phyloP scores from a whole-genome alignment of 2,797 vertebrate genomes.

The Acestrorhynchus altus region DNA sequence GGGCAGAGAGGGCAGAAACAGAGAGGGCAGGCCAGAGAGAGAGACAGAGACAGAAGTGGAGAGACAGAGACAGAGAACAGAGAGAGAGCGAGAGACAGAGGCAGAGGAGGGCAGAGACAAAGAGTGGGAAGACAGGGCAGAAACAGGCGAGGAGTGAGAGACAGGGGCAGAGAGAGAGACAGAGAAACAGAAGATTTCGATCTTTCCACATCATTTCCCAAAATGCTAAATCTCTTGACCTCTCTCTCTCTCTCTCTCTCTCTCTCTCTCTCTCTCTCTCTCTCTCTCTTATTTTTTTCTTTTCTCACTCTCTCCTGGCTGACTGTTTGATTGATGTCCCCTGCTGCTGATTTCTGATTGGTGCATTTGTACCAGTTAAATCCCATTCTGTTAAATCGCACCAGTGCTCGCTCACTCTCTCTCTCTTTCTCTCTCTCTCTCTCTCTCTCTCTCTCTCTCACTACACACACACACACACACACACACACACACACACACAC shows the following conservation, averaged over 20 bases:
- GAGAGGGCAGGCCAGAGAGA: not conserved
- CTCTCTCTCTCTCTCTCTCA: too few species aligned
- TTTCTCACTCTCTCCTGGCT: not conserved
- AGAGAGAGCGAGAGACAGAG: not conserved
- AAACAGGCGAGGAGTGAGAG: too few species aligned
- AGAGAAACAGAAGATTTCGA: not conserved
- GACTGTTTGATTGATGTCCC: not conserved
- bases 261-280: not conserved
- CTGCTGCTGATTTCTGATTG: not conserved
- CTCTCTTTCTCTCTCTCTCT: too few species aligned
- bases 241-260: not conserved
- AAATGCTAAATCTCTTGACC: not conserved
- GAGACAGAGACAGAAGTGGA: not conserved
- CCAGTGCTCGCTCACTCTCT: too few species aligned
- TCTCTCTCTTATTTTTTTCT: not conserved
- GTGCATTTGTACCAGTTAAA: constrained; percentile 2
- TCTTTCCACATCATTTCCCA: not conserved
- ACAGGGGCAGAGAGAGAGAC: not conserved
- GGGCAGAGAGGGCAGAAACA: too few species aligned
- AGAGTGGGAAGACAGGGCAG: too few species aligned
- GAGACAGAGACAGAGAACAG: too few species aligned
- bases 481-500: too few species aligned
- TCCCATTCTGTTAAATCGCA: not conserved
- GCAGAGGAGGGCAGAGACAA: not conserved
- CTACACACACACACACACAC: too few species aligned